Percentiles rank a stretch among this genome's conserved stretches.
Evolutionary conservation across 92 coral and sea anemone genomes (phyloP).

Genomic region (Umimayanthus chanpuru): DNA sequence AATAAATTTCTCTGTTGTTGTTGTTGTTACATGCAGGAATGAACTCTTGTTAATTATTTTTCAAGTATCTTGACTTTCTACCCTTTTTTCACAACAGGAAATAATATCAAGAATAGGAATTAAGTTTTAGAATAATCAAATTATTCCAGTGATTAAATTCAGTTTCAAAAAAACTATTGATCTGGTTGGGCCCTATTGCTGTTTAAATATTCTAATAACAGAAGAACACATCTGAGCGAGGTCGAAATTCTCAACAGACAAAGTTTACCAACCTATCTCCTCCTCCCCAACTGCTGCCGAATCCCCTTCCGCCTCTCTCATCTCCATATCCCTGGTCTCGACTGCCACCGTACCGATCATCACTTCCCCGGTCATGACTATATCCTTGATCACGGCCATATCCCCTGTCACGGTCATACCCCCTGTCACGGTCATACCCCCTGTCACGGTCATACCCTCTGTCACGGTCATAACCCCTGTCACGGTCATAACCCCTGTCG

Average conservation of each 20-base stretch:
- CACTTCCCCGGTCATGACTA: slow-evolving; percentile 31
- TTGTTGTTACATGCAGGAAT: too few relatives aligned
- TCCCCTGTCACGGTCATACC: slow-evolving; percentile 21
- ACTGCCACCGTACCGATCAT: slow-evolving; percentile 45
- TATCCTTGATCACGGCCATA: slow-evolving; percentile 48
- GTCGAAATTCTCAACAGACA: background rate
- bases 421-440: slow-evolving; percentile 28
- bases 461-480: slow-evolving; percentile 15
- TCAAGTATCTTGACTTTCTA: too few relatives aligned
- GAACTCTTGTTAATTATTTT: too few relatives aligned
- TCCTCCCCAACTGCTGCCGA: slow-evolving; percentile 68
- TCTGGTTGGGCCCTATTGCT: too few relatives aligned
- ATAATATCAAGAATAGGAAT: too few relatives aligned
- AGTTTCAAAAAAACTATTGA: too few relatives aligned
- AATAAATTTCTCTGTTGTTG: too few relatives aligned
- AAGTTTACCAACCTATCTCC: slow-evolving; percentile 40
- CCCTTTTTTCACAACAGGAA: too few relatives aligned
- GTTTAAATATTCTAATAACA: too few relatives aligned
- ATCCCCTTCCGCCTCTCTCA: slow-evolving; percentile 60
- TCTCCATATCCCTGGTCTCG: slow-evolving; percentile 43
- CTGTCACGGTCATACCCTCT: slow-evolving; percentile 33
- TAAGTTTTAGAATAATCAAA: too few relatives aligned
- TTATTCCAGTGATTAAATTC: too few relatives aligned
- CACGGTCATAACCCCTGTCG: slow-evolving; percentile 31
- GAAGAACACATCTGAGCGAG: too few relatives aligned